Evolutionary conservation across 1,140 invertebrate species (phyloP).

Genomic region (Drosophila yakuba): DNA sequence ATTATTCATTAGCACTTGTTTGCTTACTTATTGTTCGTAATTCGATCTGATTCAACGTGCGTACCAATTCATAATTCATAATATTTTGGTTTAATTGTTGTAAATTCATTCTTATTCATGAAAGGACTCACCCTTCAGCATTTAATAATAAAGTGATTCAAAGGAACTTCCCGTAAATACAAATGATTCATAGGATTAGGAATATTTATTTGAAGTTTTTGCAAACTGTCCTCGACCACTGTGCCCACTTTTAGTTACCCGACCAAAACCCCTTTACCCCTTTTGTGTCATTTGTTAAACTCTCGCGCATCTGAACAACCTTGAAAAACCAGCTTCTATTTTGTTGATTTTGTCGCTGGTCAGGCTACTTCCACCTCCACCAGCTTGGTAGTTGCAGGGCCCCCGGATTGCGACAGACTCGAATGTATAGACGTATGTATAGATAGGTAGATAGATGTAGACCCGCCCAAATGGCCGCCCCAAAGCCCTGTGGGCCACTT

Average conservation of each 20-base stretch:
- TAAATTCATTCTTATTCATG: too few relatives aligned
- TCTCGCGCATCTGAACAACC: slow-evolving; percentile 45
- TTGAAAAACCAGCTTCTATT: slow-evolving; percentile 73
- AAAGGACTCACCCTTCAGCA: too few relatives aligned
- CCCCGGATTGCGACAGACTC: slow-evolving; percentile 8
- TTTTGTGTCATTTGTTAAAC: slow-evolving; percentile 20
- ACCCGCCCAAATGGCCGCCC: slow-evolving; percentile 1
- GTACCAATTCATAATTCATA: neutral
- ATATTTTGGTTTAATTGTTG: too few relatives aligned
- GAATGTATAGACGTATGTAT: too few relatives aligned
- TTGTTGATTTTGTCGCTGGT: slow-evolving; percentile 29
- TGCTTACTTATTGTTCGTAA: neutral
- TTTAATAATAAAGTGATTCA: too few relatives aligned
- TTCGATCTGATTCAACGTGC: neutral
- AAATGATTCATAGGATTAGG: too few relatives aligned
- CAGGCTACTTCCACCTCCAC: slow-evolving; percentile 12
- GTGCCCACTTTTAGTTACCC: slow-evolving; percentile 11
- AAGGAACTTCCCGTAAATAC: too few relatives aligned
- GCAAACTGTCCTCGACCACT: slow-evolving; percentile 30
- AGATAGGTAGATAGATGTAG: slow-evolving; percentile 9
- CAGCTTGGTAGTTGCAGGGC: slow-evolving; percentile 13
- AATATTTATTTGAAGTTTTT: too few relatives aligned
- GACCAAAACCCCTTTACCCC: neutral
- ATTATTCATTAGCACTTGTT: neutral
- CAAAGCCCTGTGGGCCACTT: slow-evolving; percentile 22